Conservation (phyloP, 2,797 vertebrate genomes). For the Amblyopsis hoosieri region DNA sequence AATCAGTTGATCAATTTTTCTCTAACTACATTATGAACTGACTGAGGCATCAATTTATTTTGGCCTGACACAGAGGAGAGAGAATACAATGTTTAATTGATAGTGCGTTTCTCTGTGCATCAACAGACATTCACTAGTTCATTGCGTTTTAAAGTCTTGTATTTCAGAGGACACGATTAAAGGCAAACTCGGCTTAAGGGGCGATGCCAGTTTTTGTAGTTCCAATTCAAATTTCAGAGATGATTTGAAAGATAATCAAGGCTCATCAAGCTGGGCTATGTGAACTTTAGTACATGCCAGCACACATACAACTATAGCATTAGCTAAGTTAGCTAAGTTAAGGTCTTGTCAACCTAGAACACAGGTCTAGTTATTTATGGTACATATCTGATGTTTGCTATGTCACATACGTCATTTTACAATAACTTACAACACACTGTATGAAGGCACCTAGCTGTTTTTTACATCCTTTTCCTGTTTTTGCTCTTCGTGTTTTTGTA, state of each 20-base stretch:
- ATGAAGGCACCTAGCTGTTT: too few species aligned
- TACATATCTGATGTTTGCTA: too few species aligned
- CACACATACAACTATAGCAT: too few species aligned
- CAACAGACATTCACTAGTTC: conserved; percentile 41
- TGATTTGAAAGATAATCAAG: neutral
- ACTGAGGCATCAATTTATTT: conserved; percentile 38
- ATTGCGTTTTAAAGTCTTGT: conserved; percentile 57
- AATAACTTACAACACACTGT: too few species aligned
- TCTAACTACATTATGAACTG: conserved; percentile 24
- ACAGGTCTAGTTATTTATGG: too few species aligned
- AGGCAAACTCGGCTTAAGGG: conserved; percentile 42
- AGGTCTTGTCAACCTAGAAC: too few species aligned
- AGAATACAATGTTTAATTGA: conserved; percentile 55
- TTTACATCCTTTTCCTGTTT: too few species aligned
- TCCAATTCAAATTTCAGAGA: conserved; percentile 57
- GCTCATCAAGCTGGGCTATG: too few species aligned
- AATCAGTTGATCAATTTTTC: conserved; percentile 4
- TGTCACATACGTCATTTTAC: too few species aligned
- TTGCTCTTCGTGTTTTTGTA: too few species aligned
- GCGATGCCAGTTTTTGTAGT: conserved; percentile 28
- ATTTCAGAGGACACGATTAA: conserved; percentile 57
- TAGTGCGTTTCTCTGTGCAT: conserved; percentile 36
- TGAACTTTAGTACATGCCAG: too few species aligned
- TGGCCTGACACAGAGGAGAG: conserved; percentile 25
- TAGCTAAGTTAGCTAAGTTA: too few species aligned